These are phyloP conservation scores for Carassius gibelio DNA, from an alignment of 2,113 vertebrate species.

Conservation along the genomic window DNA sequence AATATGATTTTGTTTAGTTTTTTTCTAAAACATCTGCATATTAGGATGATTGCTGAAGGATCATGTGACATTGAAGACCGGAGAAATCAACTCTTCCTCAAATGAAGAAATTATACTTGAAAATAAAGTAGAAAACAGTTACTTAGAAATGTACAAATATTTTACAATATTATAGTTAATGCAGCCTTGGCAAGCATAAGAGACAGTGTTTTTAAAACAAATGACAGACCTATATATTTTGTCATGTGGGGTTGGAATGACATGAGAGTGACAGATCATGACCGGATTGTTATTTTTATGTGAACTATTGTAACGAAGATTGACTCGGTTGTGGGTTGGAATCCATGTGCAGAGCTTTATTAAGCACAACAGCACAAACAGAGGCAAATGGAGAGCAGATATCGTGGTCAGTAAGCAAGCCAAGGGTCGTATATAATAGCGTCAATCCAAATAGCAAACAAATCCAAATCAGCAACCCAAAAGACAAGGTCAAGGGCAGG, in stretches of 20 bases:
- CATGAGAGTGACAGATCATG: neutral
- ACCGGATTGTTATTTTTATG: neutral
- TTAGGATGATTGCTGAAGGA: neutral
- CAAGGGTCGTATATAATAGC: no score
- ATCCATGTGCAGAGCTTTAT: no score
- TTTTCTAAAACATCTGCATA: neutral
- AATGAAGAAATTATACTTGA: neutral
- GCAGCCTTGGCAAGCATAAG: neutral
- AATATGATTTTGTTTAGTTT: no score
- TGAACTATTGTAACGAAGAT: neutral
- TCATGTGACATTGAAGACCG: neutral
- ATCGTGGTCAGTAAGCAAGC: no score
- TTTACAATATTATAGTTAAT: neutral
- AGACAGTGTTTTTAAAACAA: neutral
- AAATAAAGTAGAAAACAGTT: neutral
- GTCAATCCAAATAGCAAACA: no score
- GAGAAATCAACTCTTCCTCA: neutral
- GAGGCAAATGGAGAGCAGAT: no score
- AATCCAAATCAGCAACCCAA: no score
- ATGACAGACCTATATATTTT: neutral
- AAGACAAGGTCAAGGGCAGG: no score
- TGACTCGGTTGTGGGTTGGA: no score
- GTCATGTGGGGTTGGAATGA: neutral
- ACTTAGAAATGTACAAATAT: neutral
- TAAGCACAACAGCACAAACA: no score